These are phyloP conservation scores for Heterochromis multidens DNA, from an alignment of 2,113 vertebrate species.

Conservation along the genomic window DNA sequence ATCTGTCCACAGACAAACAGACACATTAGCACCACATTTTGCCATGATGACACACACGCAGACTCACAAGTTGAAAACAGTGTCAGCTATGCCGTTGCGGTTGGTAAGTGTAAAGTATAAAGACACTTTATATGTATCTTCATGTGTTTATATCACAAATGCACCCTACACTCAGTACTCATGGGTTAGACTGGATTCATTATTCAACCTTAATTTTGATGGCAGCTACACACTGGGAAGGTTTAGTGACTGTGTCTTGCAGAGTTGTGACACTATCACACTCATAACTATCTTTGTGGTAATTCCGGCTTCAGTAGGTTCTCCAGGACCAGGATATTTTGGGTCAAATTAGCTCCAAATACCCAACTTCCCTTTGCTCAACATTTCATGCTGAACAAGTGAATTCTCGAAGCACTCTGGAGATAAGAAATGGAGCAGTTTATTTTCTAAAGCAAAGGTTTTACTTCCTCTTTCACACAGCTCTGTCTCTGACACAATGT, in stretches of 20 bases:
- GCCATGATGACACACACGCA: not conserved
- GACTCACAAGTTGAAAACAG: not conserved
- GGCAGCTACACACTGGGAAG: not conserved
- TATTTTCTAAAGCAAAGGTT: constrained; percentile 20
- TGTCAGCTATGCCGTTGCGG: not conserved
- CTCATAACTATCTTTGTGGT: not conserved
- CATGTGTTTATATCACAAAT: too few species aligned
- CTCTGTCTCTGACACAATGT: constrained; percentile 5
- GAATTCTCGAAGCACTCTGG: not conserved
- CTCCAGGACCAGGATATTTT: not conserved
- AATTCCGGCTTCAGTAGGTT: not conserved
- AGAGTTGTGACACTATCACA: not conserved
- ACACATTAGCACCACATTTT: not conserved
- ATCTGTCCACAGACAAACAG: not conserved
- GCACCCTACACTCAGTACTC: not conserved
- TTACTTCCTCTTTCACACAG: constrained; percentile 18
- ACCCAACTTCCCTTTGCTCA: not conserved
- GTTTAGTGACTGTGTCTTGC: not conserved
- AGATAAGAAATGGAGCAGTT: constrained; percentile 3
- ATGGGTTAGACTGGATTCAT: fast-evolving
- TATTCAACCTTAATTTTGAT: too few species aligned
- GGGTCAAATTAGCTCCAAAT: not conserved
- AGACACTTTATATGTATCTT: not conserved
- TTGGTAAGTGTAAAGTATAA: not conserved
- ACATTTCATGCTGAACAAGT: not conserved